Percentiles rank a stretch among this genome's conserved stretches.
These are phyloP conservation scores for Tipula unca DNA, from an alignment of 2,888 invertebrate species.

Conservation along the genomic window DNA sequence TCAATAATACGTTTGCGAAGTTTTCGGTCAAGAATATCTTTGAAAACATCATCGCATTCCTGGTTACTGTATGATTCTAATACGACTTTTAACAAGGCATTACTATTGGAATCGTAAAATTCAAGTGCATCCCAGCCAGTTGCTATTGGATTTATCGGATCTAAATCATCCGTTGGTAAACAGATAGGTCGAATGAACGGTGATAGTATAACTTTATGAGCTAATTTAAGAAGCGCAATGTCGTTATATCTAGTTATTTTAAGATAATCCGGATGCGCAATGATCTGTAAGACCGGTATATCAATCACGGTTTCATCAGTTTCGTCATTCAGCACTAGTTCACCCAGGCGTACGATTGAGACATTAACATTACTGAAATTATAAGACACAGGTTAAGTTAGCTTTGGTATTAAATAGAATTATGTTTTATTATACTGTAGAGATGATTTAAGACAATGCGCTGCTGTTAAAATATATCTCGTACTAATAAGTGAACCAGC, in stretches of 20 bases:
- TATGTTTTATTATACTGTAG: background rate
- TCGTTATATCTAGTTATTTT: constrained; percentile 42
- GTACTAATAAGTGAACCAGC: constrained; percentile 51
- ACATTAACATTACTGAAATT: constrained; percentile 27
- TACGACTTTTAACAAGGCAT: constrained; percentile 42
- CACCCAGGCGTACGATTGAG: constrained; percentile 36
- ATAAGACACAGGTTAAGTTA: too few species aligned
- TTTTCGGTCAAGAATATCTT: constrained; percentile 24
- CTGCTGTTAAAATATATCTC: constrained; percentile 50
- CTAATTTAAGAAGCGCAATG: constrained; percentile 42
- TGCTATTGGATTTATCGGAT: constrained; percentile 32
- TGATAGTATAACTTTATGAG: constrained; percentile 30
- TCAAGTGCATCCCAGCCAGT: constrained; percentile 42
- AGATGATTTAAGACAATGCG: constrained; percentile 44
- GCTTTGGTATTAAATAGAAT: background rate
- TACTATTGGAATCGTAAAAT: constrained; percentile 30
- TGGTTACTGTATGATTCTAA: constrained; percentile 34
- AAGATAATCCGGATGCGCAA: constrained; percentile 42
- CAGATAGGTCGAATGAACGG: constrained; percentile 37
- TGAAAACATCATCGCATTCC: constrained; percentile 37
- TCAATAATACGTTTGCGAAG: constrained; percentile 42
- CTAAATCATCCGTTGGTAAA: constrained; percentile 29
- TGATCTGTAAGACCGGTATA: constrained; percentile 32
- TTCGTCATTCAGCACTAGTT: constrained; percentile 32
- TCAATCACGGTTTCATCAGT: constrained; percentile 34